A percentile compares a stretch with the other conserved stretches of the same genome.
phyloP scores from a whole-genome alignment of 2,113 vertebrate species.

The Channa maculata region DNA sequence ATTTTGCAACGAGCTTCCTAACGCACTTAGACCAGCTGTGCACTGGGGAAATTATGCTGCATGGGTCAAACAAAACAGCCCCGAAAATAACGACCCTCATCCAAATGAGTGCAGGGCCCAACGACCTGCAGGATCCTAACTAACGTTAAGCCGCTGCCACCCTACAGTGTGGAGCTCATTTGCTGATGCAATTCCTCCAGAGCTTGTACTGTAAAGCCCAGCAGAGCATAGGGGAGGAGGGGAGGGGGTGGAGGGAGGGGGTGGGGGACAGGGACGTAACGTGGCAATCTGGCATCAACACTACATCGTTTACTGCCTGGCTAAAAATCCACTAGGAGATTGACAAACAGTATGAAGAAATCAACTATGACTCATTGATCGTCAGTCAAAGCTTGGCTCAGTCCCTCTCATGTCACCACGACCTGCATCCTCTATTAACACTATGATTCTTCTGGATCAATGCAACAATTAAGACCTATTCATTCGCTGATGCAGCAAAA shows the following conservation, averaged over 20 bases:
- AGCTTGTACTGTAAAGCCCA: conserved; percentile 43
- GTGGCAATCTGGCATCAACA: conserved; percentile 53
- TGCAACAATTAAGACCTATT: neutral
- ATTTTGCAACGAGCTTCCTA: neutral
- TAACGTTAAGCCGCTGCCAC: neutral
- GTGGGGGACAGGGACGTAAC: conserved; percentile 28
- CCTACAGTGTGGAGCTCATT: conserved; percentile 1
- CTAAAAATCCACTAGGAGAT: neutral
- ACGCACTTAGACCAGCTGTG: neutral
- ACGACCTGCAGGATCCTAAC: neutral
- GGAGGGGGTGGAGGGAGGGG: neutral
- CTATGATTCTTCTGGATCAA: neutral
- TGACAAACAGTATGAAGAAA: neutral
- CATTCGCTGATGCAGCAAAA: neutral
- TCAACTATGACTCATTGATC: neutral
- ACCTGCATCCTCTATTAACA: neutral
- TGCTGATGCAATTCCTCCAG: conserved; percentile 78
- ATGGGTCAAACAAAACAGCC: neutral
- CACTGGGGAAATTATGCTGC: neutral
- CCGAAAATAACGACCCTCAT: neutral
- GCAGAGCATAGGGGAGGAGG: neutral
- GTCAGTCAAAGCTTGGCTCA: conserved; percentile 6
- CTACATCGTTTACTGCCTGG: neutral
- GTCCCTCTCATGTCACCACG: neutral
- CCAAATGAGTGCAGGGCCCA: too few relatives aligned